Evolutionary conservation across 2,113 vertebrate genomes (phyloP), one percentile per base, ranked within the genome.

Genomic region (Noturus placidus): DNA sequence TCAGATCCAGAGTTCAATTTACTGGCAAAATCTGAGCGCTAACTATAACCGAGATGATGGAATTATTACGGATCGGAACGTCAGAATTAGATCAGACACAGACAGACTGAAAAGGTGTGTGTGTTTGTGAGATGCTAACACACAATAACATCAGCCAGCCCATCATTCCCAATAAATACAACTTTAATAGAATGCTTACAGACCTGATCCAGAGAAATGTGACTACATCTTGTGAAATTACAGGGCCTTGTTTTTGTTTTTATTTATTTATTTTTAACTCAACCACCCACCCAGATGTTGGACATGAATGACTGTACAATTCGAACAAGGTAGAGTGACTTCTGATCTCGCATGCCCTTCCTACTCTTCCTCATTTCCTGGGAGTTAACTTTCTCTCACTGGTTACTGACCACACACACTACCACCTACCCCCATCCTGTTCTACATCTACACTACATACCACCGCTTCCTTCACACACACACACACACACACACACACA

Each of bases 121-220:
- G 63, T 4, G 27, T 42, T 5, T 42, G 42, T 42, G 42, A 6
- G 42, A 46, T 46, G 5, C 42, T 46, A 46, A 46, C 42, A 7
- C 65, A 69, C 65, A 69, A 33, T 69, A 15, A 76, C 27, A 89
- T 35, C 38, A 46, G 30, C 11, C 72, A 88, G 27, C 10, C n/a
- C 9, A 33, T 57, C 19, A 20, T 57, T 89, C 83, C 96, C 94
- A 96, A 96, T 95, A 96, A 96, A 96, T 96, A 96, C 92, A 91
- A 91, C 93, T 97, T 97, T 97, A 96, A 88, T 96, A 96, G 95
- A 95, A 95, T 93, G 93, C 95, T 94, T 95, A 96, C 93, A 96
- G 94, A 95, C 90, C 94, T 94, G 93, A 94, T 93, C 90, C 92
- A 95, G 92, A 89, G 88, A 95, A 95, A 94, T 91, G 67, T 91